phyloP scores from a whole-genome alignment of 1,140 invertebrate species.

The Diachasma alloeum region DNA sequence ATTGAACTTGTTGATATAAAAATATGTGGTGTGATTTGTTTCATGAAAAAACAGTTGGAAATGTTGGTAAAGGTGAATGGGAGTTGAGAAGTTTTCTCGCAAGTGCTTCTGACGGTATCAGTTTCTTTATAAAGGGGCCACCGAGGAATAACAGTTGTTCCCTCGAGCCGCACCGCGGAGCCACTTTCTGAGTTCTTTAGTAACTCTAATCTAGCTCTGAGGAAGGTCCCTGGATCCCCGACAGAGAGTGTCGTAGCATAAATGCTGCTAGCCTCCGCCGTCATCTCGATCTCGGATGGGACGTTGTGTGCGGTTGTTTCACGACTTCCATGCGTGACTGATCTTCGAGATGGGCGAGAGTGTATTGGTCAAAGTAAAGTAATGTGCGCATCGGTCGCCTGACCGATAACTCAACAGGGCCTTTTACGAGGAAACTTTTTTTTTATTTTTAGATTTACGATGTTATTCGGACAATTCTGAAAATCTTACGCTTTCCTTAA shows the following conservation, averaged over 20 bases:
- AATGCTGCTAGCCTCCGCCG: slow-evolving; percentile 40
- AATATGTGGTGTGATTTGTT: neutral
- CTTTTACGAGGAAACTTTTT: slow-evolving; percentile 41
- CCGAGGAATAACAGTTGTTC: slow-evolving; percentile 10
- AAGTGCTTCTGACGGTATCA: neutral
- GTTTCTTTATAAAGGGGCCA: slow-evolving; percentile 1
- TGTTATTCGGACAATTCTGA: neutral
- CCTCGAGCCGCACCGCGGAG: slow-evolving; percentile 46
- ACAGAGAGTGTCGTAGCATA: slow-evolving; percentile 46
- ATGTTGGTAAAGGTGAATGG: neutral
- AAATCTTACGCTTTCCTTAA: neutral
- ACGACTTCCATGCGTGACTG: slow-evolving; percentile 23
- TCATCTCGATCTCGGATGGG: slow-evolving; percentile 36
- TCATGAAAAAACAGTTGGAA: neutral
- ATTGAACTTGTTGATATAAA: neutral
- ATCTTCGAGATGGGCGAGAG: slow-evolving; percentile 44
- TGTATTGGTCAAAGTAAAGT: slow-evolving; percentile 52
- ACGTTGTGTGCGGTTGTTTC: slow-evolving; percentile 23
- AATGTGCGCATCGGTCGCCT: slow-evolving; percentile 32
- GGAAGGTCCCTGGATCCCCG: slow-evolving; percentile 52
- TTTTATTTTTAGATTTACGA: slow-evolving; percentile 8
- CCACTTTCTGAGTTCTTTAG: slow-evolving; percentile 39
- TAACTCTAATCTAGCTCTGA: slow-evolving; percentile 47
- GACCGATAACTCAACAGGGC: slow-evolving; percentile 48
- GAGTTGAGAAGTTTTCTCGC: slow-evolving; percentile 37